Evolutionary conservation across 2,797 vertebrate genomes (phyloP), one percentile per base, ranked within the genome.

Genomic region (Macropus fuliginosus): DNA sequence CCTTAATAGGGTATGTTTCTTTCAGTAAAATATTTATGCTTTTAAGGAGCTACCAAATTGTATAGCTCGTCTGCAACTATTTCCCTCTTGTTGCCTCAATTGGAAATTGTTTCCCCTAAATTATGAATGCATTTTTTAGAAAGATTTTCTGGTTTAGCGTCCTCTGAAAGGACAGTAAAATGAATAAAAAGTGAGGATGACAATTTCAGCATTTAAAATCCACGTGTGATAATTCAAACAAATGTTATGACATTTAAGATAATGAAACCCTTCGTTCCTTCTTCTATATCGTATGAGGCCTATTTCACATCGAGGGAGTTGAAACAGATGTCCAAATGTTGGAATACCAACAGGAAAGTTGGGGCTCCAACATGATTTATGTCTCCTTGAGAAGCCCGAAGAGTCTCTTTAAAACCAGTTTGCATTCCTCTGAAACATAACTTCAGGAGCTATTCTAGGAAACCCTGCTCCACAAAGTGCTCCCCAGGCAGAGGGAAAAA

Each of bases 211-310:
- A 98, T 98, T 98, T 98, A 98, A 98, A 98, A 98, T 97, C 98
- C 98, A 98, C 98, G 97, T 96, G 98, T 98, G 98, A 98, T 98
- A 98, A 99, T 98, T 99, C 98, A 98, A 98, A 99, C 98, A 99
- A 99, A 99, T 99, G 98, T 98, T 99, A 99, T 98, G 98, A 99
- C 98, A 99, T 99, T 99, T 99, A 98, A 98, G 98, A 99, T 99
- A 98, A 99, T 98, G 98, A 98, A 99, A 98, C 98, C 95, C 98
- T 98, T 98, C 98, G 97, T 98, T 98, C 98, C 98, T 98, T 98
- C 98, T 98, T 98, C 95, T 98, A 98, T 98, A 96, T 97, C 93
- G 94, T 97, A 98, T 97, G 96, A 98, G 97, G 98, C 98, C 98
- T 98, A 98, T 96, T 98, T 98, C 98, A 97, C 98, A 98, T 98